Base-by-base conservation (phyloP, 2,797 vertebrate species). In the Cygnus olor region DNA sequence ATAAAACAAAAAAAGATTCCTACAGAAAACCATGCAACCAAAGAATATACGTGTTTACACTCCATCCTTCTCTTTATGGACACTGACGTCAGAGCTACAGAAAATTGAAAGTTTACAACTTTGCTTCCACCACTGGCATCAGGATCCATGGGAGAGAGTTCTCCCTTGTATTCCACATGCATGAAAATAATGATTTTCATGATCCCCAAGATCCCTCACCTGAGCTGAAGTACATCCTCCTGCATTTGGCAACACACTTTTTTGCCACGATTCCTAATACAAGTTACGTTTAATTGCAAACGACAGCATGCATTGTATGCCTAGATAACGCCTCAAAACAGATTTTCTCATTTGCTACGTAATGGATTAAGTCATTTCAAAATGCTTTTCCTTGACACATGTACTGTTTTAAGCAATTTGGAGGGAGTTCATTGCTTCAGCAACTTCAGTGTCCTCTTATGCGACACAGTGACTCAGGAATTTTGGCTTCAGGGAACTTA, bases 371-470 rank as follows among this genome's bases (percentile, higher is more conserved):
- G 82, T 32, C 0, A 1, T 20, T 84, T 58, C 51, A 66, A 64
- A 19, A 57, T 36, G 80, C 4, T 42, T 80, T 85, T 90, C 90
- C 70, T 42, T 68, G 16, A 85, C 68, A 65, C 40, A 65, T 82
- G 90, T 95, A 88, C 63, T 92, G 45, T 91, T 87, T 91, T 85
- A 89, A 70, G 93, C 53, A 45, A 34, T 44, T 96, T 80, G 70
- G 44, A 61, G 93, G 47, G 28, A 88, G 89, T 88, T 96, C 42
- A 38, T 60, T 80, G 54, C 42, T 85, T 94, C 11, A 7, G 9
- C 80, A 86, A 60, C 19, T 82, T 60, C 16, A 83, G 89, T 68
- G 27, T 14, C 45, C 44, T 95, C 72, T 86, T 86, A 7, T 28
- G 19, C 21, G 32, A 83, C 4, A 73, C 38, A 83, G 80, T 9